Evolutionary conservation across 1,140 invertebrate species (phyloP).

Genomic region (Drosophila kikkawai): DNA sequence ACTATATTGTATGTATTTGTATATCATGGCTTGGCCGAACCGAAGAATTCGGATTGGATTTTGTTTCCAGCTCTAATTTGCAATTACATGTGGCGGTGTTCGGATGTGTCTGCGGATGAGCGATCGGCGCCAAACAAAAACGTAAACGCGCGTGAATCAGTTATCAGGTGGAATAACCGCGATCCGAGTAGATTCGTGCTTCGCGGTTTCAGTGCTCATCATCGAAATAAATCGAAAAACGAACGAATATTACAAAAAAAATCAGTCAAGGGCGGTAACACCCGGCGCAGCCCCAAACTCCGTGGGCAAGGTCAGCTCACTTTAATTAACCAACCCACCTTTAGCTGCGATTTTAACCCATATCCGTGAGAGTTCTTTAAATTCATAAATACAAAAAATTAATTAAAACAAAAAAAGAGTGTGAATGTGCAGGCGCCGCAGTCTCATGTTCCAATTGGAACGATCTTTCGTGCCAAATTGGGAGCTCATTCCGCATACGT

Average conservation of each 20-base stretch:
- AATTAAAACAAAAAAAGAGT: neutral
- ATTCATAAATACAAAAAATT: conserved; percentile 26
- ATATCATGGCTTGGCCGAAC: neutral
- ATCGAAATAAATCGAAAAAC: conserved; percentile 18
- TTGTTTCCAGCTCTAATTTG: conserved; percentile 13
- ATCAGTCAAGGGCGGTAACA: conserved; percentile 25
- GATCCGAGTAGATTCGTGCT: conserved; percentile 13
- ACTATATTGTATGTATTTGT: neutral
- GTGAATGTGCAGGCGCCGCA: conserved; percentile 31
- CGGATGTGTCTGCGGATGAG: conserved; percentile 43
- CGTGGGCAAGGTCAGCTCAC: conserved; percentile 48
- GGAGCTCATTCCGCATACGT: conserved; percentile 44
- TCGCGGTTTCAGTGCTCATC: conserved; percentile 13
- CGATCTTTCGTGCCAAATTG: conserved; percentile 49
- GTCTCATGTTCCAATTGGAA: conserved; percentile 54
- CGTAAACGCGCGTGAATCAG: conserved; percentile 26
- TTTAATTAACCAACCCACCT: conserved; percentile 11
- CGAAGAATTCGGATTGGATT: conserved; percentile 14
- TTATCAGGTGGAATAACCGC: conserved; percentile 38
- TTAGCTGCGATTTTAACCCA: conserved; percentile 20
- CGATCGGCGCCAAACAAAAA: conserved; percentile 1
- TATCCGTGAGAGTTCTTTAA: conserved; percentile 45
- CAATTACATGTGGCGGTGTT: conserved; percentile 43
- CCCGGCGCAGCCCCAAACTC: conserved; percentile 5
- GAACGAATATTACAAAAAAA: conserved; percentile 30